A percentile compares a stretch with the other conserved stretches of the same genome.
Evolutionary conservation across 1,140 invertebrate genomes (phyloP).

Genomic region (Bombus superbus): DNA sequence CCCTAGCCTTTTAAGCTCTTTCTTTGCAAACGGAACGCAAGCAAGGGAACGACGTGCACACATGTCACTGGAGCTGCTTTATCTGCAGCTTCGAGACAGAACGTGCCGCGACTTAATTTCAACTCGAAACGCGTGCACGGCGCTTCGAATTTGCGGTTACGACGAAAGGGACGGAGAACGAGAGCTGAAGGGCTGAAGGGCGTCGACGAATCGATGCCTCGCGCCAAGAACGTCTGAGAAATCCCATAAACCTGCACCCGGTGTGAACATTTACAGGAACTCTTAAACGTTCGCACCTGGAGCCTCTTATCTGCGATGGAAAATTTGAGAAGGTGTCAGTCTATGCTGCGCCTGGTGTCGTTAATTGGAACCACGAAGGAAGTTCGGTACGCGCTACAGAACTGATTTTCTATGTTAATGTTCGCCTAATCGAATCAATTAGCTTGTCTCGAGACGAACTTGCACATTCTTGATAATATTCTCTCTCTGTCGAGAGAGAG

Average conservation of each 20-base stretch:
- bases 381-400: not conserved
- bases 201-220: not conserved
- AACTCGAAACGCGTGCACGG: not conserved
- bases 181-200: not conserved
- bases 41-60: not conserved
- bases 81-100: not conserved
- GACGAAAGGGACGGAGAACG: not conserved
- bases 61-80: not conserved
- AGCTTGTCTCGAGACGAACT: not conserved
- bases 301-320: not conserved
- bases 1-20: not conserved
- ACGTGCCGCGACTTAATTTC: constrained; percentile 27
- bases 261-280: not conserved
- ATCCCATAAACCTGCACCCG: no score
- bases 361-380: not conserved
- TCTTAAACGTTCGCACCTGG: not conserved
- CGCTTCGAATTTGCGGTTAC: not conserved
- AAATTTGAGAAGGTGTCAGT: not conserved
- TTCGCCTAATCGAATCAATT: constrained; percentile 1
- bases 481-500: not conserved
- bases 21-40: not conserved
- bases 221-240: not conserved
- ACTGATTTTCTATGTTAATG: not conserved
- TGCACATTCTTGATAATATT: not conserved
- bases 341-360: not conserved